These are phyloP conservation scores for Stegostoma tigrinum DNA, from an alignment of 2,113 vertebrate genomes.

Conservation along the genomic window DNA sequence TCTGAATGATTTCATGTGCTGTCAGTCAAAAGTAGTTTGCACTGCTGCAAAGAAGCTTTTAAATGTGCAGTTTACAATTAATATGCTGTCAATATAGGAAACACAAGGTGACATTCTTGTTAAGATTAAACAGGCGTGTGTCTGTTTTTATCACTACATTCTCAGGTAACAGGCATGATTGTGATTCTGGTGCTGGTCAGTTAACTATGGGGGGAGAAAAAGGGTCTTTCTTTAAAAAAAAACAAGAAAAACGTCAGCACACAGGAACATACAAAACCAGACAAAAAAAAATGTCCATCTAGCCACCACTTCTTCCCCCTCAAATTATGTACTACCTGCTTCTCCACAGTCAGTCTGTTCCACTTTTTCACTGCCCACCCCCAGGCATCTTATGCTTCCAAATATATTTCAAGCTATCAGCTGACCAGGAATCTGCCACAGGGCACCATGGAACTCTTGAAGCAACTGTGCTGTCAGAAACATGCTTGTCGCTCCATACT, in stretches of 20 bases:
- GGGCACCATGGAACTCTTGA: background rate
- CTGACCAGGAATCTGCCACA: background rate
- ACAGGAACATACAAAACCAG: background rate
- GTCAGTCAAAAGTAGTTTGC: background rate
- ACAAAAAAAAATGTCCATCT: background rate
- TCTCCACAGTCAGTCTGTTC: background rate
- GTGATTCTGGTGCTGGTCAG: background rate
- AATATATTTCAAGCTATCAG: background rate
- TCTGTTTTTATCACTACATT: background rate
- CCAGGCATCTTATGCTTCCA: background rate
- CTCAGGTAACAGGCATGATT: background rate
- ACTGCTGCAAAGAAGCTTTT: background rate
- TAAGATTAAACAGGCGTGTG: background rate
- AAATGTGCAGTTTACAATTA: background rate
- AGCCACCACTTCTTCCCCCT: background rate
- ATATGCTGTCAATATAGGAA: background rate
- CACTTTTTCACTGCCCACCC: background rate
- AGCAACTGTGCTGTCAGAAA: background rate
- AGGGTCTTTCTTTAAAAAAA: background rate
- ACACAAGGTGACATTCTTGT: background rate
- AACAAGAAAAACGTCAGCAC: background rate
- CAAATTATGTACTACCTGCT: background rate
- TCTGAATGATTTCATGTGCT: background rate
- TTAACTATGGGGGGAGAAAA: background rate
- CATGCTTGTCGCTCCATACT: background rate